Conservation (phyloP, 2,797 vertebrate species). For the Lycodopsis pacificus region DNA sequence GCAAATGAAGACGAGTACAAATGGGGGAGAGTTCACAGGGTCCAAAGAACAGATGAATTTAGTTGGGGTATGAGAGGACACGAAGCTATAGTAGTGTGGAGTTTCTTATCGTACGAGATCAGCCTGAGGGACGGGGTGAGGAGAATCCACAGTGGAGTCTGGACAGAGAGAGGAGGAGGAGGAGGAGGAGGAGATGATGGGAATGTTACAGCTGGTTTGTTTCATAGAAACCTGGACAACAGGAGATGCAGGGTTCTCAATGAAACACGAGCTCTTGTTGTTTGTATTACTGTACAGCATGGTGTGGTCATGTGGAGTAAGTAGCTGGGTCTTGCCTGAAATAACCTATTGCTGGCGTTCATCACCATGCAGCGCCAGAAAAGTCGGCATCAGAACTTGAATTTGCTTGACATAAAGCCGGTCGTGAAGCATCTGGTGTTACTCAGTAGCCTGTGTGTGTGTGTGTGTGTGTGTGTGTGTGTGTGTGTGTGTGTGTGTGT, state of each 20-base stretch:
- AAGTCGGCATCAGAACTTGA: conserved; percentile 25
- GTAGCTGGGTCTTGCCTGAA: neutral
- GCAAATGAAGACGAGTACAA: conserved; percentile 60
- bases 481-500: conserved; percentile 23
- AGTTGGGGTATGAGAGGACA: conserved; percentile 20
- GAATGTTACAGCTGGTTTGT: conserved; percentile 62
- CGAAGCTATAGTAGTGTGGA: neutral
- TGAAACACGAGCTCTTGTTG: neutral
- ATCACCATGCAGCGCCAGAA: conserved; percentile 13
- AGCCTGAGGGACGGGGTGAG: conserved; percentile 27
- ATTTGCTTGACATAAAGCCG: conserved; percentile 37
- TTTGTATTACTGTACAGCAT: conserved; percentile 6
- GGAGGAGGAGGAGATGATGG: conserved; percentile 26
- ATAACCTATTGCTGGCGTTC: conserved; percentile 13
- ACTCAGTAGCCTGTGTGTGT: conserved; percentile 50
- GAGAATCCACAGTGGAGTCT: conserved; percentile 28
- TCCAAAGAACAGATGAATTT: conserved; percentile 34
- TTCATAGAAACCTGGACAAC: conserved; percentile 46
- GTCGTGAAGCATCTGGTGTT: conserved; percentile 61
- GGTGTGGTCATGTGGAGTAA: neutral
- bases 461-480: conserved; percentile 18
- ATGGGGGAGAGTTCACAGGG: conserved; percentile 38
- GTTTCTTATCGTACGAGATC: conserved; percentile 50
- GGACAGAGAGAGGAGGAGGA: neutral
- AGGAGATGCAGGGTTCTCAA: conserved; percentile 28